A percentile compares a stretch with the other conserved stretches of the same genome.
These are phyloP conservation scores for Myiothlypis chrysogaster DNA, from an alignment of 2,797 vertebrate genomes.

Conservation along the genomic window DNA sequence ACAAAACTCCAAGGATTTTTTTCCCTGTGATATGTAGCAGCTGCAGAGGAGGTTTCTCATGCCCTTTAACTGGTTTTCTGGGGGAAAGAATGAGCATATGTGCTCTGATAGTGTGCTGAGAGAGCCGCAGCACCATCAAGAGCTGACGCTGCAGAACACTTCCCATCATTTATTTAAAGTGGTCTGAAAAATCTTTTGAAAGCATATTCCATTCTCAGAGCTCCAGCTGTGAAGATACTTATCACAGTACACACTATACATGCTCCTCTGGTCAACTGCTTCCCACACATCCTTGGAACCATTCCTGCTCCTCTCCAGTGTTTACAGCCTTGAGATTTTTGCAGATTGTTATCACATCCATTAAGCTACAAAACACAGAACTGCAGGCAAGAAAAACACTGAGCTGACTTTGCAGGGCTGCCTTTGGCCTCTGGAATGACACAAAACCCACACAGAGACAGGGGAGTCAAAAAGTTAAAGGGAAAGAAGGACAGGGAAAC, in stretches of 20 bases:
- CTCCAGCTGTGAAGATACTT: conserved; percentile 45
- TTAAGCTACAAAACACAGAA: neutral
- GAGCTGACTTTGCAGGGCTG: neutral
- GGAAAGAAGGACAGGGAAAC: neutral
- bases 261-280: conserved; percentile 12
- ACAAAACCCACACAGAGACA: neutral
- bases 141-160: conserved; percentile 25
- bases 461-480: conserved; percentile 8
- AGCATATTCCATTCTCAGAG: neutral
- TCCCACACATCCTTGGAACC: conserved; percentile 1
- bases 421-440: neutral
- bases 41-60: neutral
- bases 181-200: conserved; percentile 19
- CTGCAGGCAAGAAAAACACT: conserved; percentile 26
- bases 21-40: neutral
- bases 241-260: neutral
- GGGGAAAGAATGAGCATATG: neutral
- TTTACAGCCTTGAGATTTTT: conserved; percentile 42
- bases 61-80: conserved; percentile 27
- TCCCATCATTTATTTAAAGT: conserved; percentile 51
- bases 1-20: neutral
- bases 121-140: conserved; percentile 2
- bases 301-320: neutral
- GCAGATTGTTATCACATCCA: conserved; percentile 42
- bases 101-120: neutral